phyloP scores from a whole-genome alignment of 2,113 vertebrate genomes.

The Taxidea taxus region DNA sequence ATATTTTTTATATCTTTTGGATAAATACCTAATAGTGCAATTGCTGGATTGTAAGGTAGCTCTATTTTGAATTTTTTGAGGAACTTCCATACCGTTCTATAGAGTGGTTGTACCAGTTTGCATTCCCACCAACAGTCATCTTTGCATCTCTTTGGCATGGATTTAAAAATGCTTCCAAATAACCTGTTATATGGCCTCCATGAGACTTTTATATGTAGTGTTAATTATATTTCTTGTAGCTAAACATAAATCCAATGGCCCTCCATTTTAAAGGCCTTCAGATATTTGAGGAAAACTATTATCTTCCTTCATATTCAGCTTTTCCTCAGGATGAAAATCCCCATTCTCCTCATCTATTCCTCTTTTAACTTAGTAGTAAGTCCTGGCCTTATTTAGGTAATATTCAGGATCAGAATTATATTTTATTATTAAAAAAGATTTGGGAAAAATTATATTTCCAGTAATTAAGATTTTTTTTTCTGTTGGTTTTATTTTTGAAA shows the following conservation, averaged over 20 bases:
- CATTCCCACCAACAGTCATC: neutral
- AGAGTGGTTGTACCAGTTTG: no score
- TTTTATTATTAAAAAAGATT: neutral
- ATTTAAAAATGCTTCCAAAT: neutral
- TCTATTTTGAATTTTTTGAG: no score
- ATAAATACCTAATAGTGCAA: no score
- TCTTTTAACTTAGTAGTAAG: neutral
- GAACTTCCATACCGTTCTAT: no score
- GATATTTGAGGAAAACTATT: neutral
- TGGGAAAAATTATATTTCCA: neutral
- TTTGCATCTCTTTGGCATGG: neutral
- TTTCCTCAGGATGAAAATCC: neutral
- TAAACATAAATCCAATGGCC: neutral
- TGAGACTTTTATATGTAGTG: neutral
- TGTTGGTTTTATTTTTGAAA: neutral
- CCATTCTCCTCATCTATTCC: neutral
- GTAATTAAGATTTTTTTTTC: neutral
- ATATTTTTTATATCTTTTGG: no score
- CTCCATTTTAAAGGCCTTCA: neutral
- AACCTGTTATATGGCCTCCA: neutral
- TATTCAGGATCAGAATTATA: neutral
- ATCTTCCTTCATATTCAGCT: neutral
- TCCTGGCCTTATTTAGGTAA: neutral
- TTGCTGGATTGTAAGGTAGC: no score
- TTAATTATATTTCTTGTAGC: neutral